A percentile compares a stretch with the other conserved stretches of the same genome.
Conservation (phyloP, 2,888 invertebrate species). For the Mythimna impura region DNA sequence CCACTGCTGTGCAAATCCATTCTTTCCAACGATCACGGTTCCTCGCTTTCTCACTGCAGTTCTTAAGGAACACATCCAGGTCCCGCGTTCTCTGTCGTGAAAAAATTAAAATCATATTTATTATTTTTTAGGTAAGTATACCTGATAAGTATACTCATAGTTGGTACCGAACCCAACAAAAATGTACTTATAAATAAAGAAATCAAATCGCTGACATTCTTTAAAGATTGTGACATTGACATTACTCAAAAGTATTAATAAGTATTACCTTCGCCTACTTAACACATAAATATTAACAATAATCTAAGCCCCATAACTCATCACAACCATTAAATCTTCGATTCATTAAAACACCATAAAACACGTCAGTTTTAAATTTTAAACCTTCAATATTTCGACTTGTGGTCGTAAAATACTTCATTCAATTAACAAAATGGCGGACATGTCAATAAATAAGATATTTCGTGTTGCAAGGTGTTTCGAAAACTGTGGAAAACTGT, state of each 20-base stretch:
- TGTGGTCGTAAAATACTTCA: slow-evolving; percentile 47
- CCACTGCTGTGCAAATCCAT: too few species aligned
- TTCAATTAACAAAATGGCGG: slow-evolving; percentile 58
- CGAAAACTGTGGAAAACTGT: slow-evolving; percentile 52
- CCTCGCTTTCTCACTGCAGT: too few species aligned
- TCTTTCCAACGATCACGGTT: too few species aligned
- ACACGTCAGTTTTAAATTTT: slow-evolving; percentile 46
- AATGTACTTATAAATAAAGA: background rate
- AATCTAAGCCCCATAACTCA: slow-evolving; percentile 46
- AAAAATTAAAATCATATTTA: too few species aligned
- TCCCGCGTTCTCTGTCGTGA: too few species aligned
- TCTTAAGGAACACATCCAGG: too few species aligned
- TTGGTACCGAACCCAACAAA: too few species aligned
- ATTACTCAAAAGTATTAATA: background rate
- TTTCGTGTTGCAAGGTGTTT: slow-evolving; percentile 43
- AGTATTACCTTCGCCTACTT: slow-evolving; percentile 27
- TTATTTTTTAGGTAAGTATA: too few species aligned
- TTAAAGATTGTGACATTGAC: background rate
- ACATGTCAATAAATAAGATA: slow-evolving; percentile 40
- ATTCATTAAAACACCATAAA: slow-evolving; percentile 63
- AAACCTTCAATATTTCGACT: slow-evolving; percentile 53
- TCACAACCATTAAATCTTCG: slow-evolving; percentile 52
- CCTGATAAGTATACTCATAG: too few species aligned
- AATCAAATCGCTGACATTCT: background rate
- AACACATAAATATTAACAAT: slow-evolving; percentile 38